These are phyloP conservation scores for Dorcus hopei DNA, from an alignment of 2,888 invertebrate species.

Conservation along the genomic window DNA sequence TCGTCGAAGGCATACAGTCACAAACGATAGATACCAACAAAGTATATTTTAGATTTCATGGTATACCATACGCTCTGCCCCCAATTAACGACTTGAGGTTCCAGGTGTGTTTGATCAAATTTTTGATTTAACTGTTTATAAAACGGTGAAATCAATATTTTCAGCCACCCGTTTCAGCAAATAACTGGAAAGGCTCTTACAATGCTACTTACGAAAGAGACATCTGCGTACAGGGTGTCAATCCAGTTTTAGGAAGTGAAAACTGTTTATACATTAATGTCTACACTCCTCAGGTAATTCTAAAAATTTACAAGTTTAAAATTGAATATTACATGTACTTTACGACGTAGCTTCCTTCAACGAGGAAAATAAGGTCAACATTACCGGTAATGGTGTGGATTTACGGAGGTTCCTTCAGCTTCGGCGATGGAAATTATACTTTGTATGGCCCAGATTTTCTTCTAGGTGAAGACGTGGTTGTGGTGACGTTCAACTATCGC, in stretches of 20 bases:
- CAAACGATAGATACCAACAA: slow-evolving; percentile 12
- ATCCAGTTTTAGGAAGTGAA: slow-evolving; percentile 23
- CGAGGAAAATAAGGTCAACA: not conserved
- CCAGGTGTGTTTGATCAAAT: slow-evolving; percentile 21
- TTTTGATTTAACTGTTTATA: too few relatives aligned
- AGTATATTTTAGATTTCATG: slow-evolving; percentile 27
- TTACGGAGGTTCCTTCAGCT: slow-evolving; percentile 34
- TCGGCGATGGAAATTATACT: slow-evolving; percentile 29
- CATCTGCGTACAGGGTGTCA: slow-evolving; percentile 24
- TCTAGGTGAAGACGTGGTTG: slow-evolving; percentile 33
- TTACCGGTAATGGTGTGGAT: slow-evolving; percentile 40
- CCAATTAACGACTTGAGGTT: slow-evolving; percentile 30
- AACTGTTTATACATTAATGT: slow-evolving; percentile 36
- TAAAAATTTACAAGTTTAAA: too few relatives aligned
- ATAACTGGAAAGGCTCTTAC: slow-evolving; percentile 25
- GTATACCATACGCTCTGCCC: slow-evolving; percentile 33
- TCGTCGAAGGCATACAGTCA: slow-evolving; percentile 20
- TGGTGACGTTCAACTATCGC: slow-evolving; percentile 38
- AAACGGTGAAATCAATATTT: not conserved
- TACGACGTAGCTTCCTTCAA: not conserved
- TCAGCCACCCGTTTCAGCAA: slow-evolving; percentile 22
- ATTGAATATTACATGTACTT: too few relatives aligned
- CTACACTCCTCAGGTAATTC: slow-evolving; percentile 30
- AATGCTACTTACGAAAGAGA: slow-evolving; percentile 26
- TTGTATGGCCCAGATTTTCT: slow-evolving; percentile 35